Conservation (phyloP, 2,888 invertebrate genomes). For the Brachyopa scutellaris region DNA sequence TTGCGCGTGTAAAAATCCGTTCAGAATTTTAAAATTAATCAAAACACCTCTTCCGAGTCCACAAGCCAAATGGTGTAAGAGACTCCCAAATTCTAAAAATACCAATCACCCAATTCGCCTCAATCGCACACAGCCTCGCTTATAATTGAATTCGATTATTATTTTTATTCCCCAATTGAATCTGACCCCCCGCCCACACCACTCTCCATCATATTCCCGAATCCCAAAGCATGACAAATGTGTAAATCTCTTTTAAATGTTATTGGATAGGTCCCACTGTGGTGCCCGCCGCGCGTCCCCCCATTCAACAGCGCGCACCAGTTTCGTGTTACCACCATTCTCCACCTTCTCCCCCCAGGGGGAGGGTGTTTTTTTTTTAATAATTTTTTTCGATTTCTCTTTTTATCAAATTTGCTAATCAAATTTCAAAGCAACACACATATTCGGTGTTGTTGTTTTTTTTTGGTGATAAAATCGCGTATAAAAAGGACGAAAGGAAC, state of each 20-base stretch:
- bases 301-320: too few species aligned
- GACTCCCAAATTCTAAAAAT: too few species aligned
- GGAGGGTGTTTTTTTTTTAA: neutral
- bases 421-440: slow-evolving; percentile 42
- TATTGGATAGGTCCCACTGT: slow-evolving; percentile 44
- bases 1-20: too few species aligned
- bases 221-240: slow-evolving; percentile 24
- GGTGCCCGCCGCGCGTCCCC: neutral
- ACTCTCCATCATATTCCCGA: too few species aligned
- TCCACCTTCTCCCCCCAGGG: neutral
- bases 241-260: slow-evolving; percentile 40
- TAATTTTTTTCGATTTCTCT: too few species aligned
- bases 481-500: slow-evolving; percentile 5
- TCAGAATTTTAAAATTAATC: too few species aligned
- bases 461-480: too few species aligned
- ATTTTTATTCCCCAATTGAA: neutral
- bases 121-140: neutral
- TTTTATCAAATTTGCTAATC: slow-evolving; percentile 53
- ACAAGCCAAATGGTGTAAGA: too few species aligned
- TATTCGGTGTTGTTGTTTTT: too few species aligned
- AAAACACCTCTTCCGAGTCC: too few species aligned
- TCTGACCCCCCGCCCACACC: slow-evolving; percentile 1
- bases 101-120: too few species aligned
- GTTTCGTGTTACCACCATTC: too few species aligned
- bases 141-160: slow-evolving; percentile 22